Evolutionary conservation across 2,113 vertebrate species (phyloP).

Genomic region (Telmatochromis sp.): DNA sequence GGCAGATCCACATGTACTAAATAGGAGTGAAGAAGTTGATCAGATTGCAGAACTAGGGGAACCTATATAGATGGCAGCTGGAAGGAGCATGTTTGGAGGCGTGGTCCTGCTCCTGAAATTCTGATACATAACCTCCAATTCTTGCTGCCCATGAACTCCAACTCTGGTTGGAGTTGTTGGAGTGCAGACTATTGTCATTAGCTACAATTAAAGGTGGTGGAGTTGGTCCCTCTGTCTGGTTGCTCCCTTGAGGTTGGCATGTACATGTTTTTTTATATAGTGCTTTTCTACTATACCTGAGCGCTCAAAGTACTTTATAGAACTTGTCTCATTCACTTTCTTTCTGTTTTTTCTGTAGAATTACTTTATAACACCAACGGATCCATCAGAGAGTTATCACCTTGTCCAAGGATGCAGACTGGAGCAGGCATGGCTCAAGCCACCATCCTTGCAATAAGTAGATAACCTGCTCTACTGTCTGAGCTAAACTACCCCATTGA

Average conservation of each 20-base stretch:
- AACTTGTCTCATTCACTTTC: not conserved
- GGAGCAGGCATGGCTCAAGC: not conserved
- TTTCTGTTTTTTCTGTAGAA: not conserved
- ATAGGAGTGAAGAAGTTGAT: no score
- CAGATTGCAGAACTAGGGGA: no score
- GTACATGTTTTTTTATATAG: not conserved
- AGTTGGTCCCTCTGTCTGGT: not conserved
- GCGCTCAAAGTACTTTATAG: not conserved
- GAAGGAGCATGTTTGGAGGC: accelerated
- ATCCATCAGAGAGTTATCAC: not conserved
- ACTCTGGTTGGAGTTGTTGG: not conserved
- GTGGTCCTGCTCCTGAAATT: not conserved
- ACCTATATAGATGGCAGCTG: no score
- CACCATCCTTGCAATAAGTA: not conserved
- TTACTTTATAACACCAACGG: not conserved
- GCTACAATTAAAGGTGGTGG: not conserved
- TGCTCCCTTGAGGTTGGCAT: not conserved
- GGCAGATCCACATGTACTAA: no score
- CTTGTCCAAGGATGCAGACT: not conserved
- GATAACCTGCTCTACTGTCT: not conserved
- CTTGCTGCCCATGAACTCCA: not conserved
- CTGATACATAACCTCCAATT: not conserved
- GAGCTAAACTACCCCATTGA: not conserved
- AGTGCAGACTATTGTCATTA: not conserved
- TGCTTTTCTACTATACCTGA: not conserved